Evolutionary conservation across 1,140 invertebrate genomes (phyloP).

Genomic region (Elysia chlorotica): DNA sequence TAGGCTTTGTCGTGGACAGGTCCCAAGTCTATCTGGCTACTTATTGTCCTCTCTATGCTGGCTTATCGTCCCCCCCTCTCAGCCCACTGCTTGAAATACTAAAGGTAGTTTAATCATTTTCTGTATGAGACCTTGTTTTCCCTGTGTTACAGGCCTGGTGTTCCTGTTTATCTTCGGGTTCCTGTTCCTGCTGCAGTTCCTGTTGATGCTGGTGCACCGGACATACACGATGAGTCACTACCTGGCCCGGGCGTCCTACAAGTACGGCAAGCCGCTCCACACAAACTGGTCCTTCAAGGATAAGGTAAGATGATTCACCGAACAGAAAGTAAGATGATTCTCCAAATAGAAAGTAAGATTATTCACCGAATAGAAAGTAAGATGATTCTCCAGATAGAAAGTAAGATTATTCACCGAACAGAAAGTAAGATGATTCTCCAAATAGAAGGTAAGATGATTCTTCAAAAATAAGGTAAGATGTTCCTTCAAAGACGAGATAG

Average conservation of each 20-base stretch:
- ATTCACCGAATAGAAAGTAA: no score
- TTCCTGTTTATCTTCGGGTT: conserved; percentile 63
- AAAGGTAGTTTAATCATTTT: no score
- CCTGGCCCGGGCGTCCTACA: conserved; percentile 64
- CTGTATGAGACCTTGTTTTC: no score
- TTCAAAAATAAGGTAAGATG: no score
- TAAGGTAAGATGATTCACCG: neutral
- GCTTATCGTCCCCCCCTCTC: no score
- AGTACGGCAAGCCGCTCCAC: conserved; percentile 33
- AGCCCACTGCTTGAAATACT: no score
- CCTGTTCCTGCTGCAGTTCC: conserved; percentile 62
- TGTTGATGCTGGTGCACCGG: conserved; percentile 64
- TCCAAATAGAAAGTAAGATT: no score
- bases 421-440: neutral
- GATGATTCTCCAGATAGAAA: neutral
- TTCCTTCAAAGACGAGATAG: no score
- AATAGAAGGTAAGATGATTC: neutral
- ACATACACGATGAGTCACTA: conserved; percentile 97
- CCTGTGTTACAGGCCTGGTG: conserved; percentile 62
- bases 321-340: neutral
- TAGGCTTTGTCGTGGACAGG: no score
- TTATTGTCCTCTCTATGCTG: no score
- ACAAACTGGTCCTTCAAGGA: conserved; percentile 37
- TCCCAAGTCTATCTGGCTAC: no score
- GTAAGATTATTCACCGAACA: neutral